These are phyloP conservation scores for Ataeniobius toweri DNA, from an alignment of 2,797 vertebrate genomes.

Conservation along the genomic window DNA sequence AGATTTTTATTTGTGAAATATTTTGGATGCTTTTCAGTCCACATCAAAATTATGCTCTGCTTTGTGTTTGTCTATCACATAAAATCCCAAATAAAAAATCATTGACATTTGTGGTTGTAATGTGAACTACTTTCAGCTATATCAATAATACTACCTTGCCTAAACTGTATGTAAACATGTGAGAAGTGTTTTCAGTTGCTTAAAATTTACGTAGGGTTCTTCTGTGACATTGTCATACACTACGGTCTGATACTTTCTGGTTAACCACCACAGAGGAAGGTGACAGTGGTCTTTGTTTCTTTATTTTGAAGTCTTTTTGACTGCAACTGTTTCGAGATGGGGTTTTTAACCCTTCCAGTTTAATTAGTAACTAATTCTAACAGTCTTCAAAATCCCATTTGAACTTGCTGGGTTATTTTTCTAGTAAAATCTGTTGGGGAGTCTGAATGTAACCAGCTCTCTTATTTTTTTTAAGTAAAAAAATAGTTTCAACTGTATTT, in stretches of 20 bases:
- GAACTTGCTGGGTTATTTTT: background rate
- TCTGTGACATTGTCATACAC: background rate
- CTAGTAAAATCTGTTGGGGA: background rate
- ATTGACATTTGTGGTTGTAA: background rate
- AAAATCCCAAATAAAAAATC: background rate
- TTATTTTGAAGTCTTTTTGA: constrained; percentile 1
- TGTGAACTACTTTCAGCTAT: background rate
- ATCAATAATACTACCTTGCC: background rate
- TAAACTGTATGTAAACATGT: background rate
- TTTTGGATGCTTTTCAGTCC: background rate
- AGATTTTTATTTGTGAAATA: background rate
- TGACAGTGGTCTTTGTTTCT: background rate
- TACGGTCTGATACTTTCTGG: background rate
- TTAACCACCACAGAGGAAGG: constrained; percentile 11
- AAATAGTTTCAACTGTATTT: background rate
- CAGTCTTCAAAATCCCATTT: background rate
- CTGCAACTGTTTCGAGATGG: background rate
- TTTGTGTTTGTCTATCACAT: no score
- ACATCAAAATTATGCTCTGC: background rate
- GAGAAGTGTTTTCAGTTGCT: background rate
- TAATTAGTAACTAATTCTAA: background rate
- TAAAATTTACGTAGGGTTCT: constrained; percentile 1
- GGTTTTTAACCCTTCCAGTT: background rate
- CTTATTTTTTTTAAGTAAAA: background rate
- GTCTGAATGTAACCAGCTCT: background rate